Evolutionary conservation across 2,888 invertebrate genomes (phyloP).

Genomic region (Dicycla oo): DNA sequence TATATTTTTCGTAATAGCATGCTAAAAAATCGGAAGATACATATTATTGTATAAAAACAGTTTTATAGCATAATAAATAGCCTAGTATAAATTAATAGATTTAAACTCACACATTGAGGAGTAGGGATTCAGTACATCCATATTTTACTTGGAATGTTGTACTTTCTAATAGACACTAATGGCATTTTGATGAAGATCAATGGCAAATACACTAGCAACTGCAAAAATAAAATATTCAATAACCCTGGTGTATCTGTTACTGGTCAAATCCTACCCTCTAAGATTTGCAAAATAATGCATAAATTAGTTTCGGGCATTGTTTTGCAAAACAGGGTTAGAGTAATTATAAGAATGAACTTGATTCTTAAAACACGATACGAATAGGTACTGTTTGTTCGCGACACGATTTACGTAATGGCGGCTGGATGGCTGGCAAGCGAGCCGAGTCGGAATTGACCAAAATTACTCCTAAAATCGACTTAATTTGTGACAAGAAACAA

Average conservation of each 20-base stretch:
- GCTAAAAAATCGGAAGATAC: conserved; percentile 25
- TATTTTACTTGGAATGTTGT: conserved; percentile 10
- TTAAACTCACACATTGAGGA: conserved; percentile 1
- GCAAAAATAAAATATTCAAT: background rate
- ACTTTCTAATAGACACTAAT: background rate
- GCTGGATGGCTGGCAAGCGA: too few species aligned
- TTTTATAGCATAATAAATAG: conserved; percentile 33
- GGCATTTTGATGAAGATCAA: conserved; percentile 6
- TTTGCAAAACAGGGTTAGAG: background rate
- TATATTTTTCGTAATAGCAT: conserved; percentile 26
- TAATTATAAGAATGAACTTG: too few species aligned
- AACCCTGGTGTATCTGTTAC: background rate
- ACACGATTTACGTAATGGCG: too few species aligned
- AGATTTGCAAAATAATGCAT: background rate
- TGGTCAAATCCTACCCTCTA: background rate
- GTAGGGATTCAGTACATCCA: background rate
- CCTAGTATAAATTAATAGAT: conserved; percentile 33
- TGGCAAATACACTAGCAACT: background rate
- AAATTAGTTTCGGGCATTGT: background rate
- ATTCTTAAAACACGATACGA: background rate
- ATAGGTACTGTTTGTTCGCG: background rate
- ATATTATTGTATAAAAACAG: conserved; percentile 40
- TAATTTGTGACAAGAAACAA: too few species aligned
- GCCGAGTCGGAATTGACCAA: too few species aligned
- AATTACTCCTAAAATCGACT: too few species aligned